A percentile compares a stretch with the other conserved stretches of the same genome.
These are phyloP conservation scores for Diaprepes abbreviatus DNA, from an alignment of 2,888 invertebrate genomes.

Conservation along the genomic window DNA sequence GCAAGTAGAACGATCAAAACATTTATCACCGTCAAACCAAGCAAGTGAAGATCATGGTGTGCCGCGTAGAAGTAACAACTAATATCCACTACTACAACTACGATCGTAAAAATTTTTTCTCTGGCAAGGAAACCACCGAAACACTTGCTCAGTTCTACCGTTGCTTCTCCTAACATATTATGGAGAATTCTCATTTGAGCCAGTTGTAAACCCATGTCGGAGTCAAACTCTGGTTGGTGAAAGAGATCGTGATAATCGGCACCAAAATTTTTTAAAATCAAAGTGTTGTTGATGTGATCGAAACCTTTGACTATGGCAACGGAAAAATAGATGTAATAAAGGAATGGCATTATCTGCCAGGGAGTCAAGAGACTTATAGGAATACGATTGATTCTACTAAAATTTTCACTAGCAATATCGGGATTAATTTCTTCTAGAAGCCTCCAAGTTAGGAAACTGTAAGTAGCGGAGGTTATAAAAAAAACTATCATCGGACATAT, in stretches of 20 bases:
- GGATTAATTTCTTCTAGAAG: constrained; percentile 3
- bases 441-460: neutral
- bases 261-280: constrained; percentile 35
- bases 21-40: constrained; percentile 47
- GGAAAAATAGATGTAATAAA: constrained; percentile 53
- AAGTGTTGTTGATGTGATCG: constrained; percentile 48
- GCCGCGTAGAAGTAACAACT: constrained; percentile 47
- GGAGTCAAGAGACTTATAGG: constrained; percentile 52
- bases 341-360: constrained; percentile 54
- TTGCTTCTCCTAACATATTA: constrained; percentile 51
- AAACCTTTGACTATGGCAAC: constrained; percentile 47
- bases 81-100: constrained; percentile 53
- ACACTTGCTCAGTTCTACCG: constrained; percentile 51
- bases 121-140: constrained; percentile 55
- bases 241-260: constrained; percentile 40
- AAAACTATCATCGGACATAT: constrained; percentile 1
- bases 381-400: neutral
- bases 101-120: constrained; percentile 53
- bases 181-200: constrained; percentile 52
- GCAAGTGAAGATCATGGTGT: constrained; percentile 42
- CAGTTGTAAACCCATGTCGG: constrained; percentile 22
- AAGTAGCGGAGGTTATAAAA: neutral
- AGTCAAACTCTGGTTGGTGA: constrained; percentile 24
- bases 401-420: neutral
- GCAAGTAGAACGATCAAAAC: neutral